Evolutionary conservation across 2,113 vertebrate genomes (phyloP), one percentile per base, ranked within the genome.

Genomic region (Phrynosoma blainvillii): DNA sequence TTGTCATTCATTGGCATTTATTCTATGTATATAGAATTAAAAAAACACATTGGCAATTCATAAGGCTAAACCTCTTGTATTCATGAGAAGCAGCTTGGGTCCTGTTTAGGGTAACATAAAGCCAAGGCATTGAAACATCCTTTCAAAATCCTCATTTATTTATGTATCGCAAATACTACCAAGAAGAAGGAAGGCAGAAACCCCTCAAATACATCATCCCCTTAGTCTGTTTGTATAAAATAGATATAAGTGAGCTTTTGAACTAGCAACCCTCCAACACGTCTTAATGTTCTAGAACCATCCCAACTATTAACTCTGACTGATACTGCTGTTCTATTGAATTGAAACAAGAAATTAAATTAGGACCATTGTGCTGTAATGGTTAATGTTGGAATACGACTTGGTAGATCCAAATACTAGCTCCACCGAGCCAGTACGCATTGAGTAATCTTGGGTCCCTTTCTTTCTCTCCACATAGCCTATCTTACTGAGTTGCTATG

Each of bases 81-180:
- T 9, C 76, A 82, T 85, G 73, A 2, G 13, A 86, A 91, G 81
- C 20, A 76, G 54, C 76, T 47, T 5, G 40, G 66, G 85, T 87
- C 47, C 42, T 82, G 7, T 9, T 52, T 74, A 47, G 12, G 14
- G 59, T 82, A 74, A 0, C 23, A 4, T 73, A 12, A 27, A 81
- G n/a, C 59, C 88, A 82, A 52, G 71, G 25, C 0, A 0, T 54
- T 90, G 87, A 54, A 74, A 3, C 3, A 68, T 52, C 71, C 71
- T 88, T 59, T 80, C 12, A 82, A 87, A 14, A 84, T 54, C 25
- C 79, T 83, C 71, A 1, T 59, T 90, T 91, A 82, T 36, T 36
- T 2, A 36, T 36, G 11, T 9, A 59, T 13, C 13, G 0, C 32
- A 86, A 70, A 0, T 1, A 32, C 2, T 1, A 81, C 70, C 80